A percentile compares a stretch with the other conserved stretches of the same genome.
phyloP scores from a whole-genome alignment of 2,113 vertebrate species.

The Merops nubicus region DNA sequence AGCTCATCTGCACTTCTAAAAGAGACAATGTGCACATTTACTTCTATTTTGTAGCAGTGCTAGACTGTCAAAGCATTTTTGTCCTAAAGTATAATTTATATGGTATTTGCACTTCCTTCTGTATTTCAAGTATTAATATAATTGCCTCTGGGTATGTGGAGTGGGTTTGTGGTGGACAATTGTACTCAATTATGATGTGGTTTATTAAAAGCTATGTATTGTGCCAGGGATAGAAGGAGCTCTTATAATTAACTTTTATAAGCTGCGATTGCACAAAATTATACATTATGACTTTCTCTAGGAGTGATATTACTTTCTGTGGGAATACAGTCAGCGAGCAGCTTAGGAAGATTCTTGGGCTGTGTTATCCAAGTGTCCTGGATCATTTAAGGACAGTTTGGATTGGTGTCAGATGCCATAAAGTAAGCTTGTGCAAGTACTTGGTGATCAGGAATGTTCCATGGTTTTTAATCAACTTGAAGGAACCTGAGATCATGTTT shows the following conservation, averaged over 20 bases:
- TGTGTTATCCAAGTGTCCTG: background rate
- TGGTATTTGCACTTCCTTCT: slow-evolving; percentile 4
- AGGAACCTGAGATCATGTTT: background rate
- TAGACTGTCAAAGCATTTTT: background rate
- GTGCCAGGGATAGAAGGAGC: background rate
- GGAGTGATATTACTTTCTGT: background rate
- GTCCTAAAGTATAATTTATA: slow-evolving; percentile 18
- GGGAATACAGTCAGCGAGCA: background rate
- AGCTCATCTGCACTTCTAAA: background rate
- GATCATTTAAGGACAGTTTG: background rate
- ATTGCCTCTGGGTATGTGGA: background rate
- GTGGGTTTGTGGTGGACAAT: slow-evolving; percentile 10
- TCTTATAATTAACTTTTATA: slow-evolving; percentile 34
- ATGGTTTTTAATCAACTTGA: background rate
- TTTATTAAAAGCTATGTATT: slow-evolving; percentile 44
- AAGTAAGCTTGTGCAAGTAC: background rate
- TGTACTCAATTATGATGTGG: background rate
- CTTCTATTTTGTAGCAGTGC: background rate
- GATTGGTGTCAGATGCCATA: background rate
- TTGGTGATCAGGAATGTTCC: background rate
- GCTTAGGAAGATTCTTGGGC: background rate
- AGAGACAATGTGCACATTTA: background rate
- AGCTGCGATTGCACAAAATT: background rate
- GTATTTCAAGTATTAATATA: background rate
- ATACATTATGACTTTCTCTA: background rate